Conservation (phyloP, 1,140 invertebrate species). For the Pissodes strobi region DNA sequence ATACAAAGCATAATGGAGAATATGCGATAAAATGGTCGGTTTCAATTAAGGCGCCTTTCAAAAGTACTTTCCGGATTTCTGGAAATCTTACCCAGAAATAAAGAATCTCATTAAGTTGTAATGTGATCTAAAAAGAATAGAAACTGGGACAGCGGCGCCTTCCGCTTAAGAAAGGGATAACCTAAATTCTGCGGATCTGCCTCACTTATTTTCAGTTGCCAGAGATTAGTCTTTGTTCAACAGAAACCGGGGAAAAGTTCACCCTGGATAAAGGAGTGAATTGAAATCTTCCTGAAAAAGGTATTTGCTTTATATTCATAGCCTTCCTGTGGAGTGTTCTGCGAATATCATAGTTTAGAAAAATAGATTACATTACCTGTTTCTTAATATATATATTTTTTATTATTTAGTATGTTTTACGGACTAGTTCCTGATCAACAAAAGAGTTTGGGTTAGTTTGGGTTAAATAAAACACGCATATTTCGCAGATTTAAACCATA, state of each 20-base stretch:
- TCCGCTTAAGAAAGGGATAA: neutral
- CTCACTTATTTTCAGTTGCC: conserved; percentile 16
- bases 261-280: neutral
- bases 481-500: no score
- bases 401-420: no score
- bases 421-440: no score
- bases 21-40: conserved; percentile 6
- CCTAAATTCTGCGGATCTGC: conserved; percentile 15
- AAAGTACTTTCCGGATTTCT: conserved; percentile 7
- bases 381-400: no score
- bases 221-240: conserved; percentile 16
- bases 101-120: conserved; percentile 29
- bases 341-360: no score
- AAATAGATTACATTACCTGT: no score
- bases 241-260: neutral
- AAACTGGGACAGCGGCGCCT: conserved; percentile 9
- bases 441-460: no score
- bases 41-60: conserved; percentile 23
- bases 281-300: neutral
- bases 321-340: no score
- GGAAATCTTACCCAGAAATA: conserved; percentile 14
- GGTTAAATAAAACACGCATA: no score
- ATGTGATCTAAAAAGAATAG: conserved; percentile 20
- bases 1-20: no score
- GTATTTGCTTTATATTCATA: no score